Evolutionary conservation across 2,888 invertebrate genomes (phyloP), one percentile per base, ranked within the genome.

Genomic region (Lampropteryx suffumata): DNA sequence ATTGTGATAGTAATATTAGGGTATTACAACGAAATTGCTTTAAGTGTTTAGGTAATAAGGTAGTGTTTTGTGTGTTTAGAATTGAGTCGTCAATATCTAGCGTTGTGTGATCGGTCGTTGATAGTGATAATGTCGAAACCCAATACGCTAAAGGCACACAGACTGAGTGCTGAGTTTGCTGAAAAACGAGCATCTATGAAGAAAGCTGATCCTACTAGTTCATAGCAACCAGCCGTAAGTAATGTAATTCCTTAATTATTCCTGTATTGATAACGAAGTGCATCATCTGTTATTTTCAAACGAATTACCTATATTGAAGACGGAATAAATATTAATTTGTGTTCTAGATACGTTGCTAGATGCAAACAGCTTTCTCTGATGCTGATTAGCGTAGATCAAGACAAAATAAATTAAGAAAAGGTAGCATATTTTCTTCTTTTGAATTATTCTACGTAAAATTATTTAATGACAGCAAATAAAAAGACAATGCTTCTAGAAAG

Each of bases 221-320:
- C 86, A 87, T 90, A 90, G 90, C 90, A 90, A 79, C 79, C 85
- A 85, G 80, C 89, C 71, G 90, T 90, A 60, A 89, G 90, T 90
- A 50, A 14, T 12, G 37, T 34, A 9, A 17, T 14, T 10, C 9
- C 26, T 36, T 13, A 1, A 21, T 54, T 27, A 9, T 17, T 33
- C 2, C 2, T 12, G 8, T 12, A 8, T 24, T 26, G 1, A 27
- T 5, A 3, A 14, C 33, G 17, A 35, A 21, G 3, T 32, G 24
- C 7, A 24, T 7, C 7, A 7, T 7, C 7, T 24, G 5, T 24
- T 24, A 1, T 7, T 24, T 24, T 7, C 7, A 24, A 17, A 24
- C 24, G 7, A 24, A 24, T 7, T 24, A 24, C 24, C 7, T 24
- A 24, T 5, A n/a, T 4, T 17, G 17, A 17, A 17, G 17, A 17